Evolutionary conservation across 2,888 invertebrate genomes (phyloP), one percentile per base, ranked within the genome.

Genomic region (Adela reaumurella): DNA sequence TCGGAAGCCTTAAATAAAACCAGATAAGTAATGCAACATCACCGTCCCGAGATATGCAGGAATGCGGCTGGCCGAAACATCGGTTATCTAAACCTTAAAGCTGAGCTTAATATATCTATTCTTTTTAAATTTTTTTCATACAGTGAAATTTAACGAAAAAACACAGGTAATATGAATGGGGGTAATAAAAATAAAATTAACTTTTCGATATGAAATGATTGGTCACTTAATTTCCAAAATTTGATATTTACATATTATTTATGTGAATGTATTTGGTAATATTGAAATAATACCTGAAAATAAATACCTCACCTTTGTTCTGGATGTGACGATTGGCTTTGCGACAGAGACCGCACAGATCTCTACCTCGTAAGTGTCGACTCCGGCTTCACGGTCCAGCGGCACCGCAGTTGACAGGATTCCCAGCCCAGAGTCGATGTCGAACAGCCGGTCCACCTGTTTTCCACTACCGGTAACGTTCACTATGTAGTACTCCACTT

Each of bases 401-500:
- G 88, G 83, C 44, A 86, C 87, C 16, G 92, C 91, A 16, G 94
- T 94, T 44, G 92, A 91, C 57, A 97, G 76, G 60, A 93, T 89
- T 45, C 97, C 97, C 62, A 91, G 81, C 57, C 90, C 89, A 18
- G 90, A 85, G 74, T 97, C 94, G 62, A 97, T 90, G 64, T 92
- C 92, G 68, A 97, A 97, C 60, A 94, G 81, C 62, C 92, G 85
- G 76, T 94, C 92, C 64, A 92, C 91, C 77, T 91, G 90, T 57
- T 81, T 82, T 53, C 88, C 88, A 56, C 74, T 80, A 65, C 84
- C 85, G 60, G 89, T 90, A 69, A 90, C 89, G 77, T 90, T 90
- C 60, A 92, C 93, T 68, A 96, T 89, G 74, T 92, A 95, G 78
- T 93, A 96, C 70, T 94, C 93, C 67, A 95, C 83, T 59, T 86